Evolutionary conservation across 2,113 vertebrate genomes (phyloP), one percentile per base, ranked within the genome.

Genomic region (Echinops telfairi): DNA sequence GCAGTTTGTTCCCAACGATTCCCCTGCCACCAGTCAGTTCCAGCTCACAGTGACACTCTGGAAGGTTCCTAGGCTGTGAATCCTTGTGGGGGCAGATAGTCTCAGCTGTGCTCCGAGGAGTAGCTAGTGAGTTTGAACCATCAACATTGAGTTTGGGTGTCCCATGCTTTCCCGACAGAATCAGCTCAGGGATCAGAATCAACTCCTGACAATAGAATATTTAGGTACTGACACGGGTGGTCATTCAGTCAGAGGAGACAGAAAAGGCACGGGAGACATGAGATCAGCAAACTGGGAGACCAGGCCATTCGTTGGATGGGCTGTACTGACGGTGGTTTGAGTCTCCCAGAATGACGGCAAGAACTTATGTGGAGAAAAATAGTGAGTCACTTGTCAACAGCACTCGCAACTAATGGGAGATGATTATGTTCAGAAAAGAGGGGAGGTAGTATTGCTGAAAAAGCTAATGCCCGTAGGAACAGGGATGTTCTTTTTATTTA

Each of bases 401-500:
- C 79, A 88, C 66, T 33, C 76, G 90, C 83, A 85, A 83, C 20
- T 17, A 43, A 64, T 31, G 17, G 23, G 71, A 80, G 58, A 92
- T 73, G 57, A 94, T 78, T 78, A 20, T 71, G 76, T 94, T 93
- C n/a, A 83, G 79, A 79, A 38, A 92, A 23, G 64, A 93, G 19
- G 29, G 36, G 62, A 85, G 64, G 23, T 87, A 36, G 40, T 31
- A 38, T 15, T 31, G 23, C 64, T 83, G 25, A 80, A 88, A 70
- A 90, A 91, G 38, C 71, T 60, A 36, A 88, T 4, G 9, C 64
- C 23, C 15, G 19, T 86, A 73, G 86, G 90, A 78, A 31, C 36
- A 86, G 38, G 31, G 79, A 66, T 86, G 76, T 90, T 94, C 78
- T 92, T 95, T 94, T 90, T 25, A 4, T 62, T 91, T 85, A 76